Evolutionary conservation across 2,113 vertebrate species (phyloP).

Genomic region (Corydoras sp.): DNA sequence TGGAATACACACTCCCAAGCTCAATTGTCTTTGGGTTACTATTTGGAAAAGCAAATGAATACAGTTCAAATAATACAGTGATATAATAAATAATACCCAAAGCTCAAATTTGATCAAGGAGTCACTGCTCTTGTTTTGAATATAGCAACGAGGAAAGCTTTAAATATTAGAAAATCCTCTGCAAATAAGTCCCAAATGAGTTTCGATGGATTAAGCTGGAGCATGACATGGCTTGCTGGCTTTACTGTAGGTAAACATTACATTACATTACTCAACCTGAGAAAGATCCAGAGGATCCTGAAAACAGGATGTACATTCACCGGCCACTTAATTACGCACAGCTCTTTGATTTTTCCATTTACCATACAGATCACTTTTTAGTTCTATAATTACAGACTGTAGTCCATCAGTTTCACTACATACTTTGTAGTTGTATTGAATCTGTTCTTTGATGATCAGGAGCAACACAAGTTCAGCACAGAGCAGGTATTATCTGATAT

Average conservation of each 20-base stretch:
- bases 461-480: too few species aligned
- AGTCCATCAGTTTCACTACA: too few species aligned
- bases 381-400: too few species aligned
- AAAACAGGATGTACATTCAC: too few species aligned
- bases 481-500: too few species aligned
- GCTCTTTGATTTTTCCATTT: too few species aligned
- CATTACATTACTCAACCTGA: neutral
- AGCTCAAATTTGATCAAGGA: conserved; percentile 2
- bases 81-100: conserved; percentile 7
- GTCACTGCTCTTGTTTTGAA: neutral
- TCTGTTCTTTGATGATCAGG: too few species aligned
- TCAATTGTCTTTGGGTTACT: conserved; percentile 21
- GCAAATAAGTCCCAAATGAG: neutral
- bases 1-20: conserved; percentile 25
- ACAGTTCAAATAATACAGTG: neutral
- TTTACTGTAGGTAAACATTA: conserved; percentile 1
- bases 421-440: too few species aligned
- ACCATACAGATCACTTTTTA: too few species aligned
- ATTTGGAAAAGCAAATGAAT: conserved; percentile 12
- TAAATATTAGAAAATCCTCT: conserved; percentile 3
- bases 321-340: too few species aligned
- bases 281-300: neutral
- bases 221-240: conserved; percentile 5
- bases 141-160: neutral
- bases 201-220: conserved; percentile 12